These are phyloP conservation scores for Rapana venosa DNA, from an alignment of 2,888 invertebrate genomes.

Conservation along the genomic window DNA sequence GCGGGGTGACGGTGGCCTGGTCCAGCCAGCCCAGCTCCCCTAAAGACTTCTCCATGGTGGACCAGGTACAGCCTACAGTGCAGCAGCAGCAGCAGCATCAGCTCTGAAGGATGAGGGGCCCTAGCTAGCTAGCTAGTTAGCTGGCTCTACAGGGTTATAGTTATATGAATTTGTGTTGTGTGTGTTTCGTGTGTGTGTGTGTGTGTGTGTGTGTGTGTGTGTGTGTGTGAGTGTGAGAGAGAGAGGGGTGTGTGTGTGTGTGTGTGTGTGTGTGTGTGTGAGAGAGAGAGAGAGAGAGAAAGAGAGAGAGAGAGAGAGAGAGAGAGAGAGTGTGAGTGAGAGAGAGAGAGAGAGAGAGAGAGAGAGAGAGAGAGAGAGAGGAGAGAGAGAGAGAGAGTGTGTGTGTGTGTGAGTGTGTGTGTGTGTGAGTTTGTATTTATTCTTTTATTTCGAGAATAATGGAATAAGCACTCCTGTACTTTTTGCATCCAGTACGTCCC, in stretches of 20 bases:
- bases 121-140: no score
- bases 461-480: no score
- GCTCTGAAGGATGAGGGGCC: no score
- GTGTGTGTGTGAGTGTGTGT: background rate
- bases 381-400: background rate
- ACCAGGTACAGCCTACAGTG: conserved; percentile 2
- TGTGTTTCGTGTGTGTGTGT: no score
- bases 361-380: background rate
- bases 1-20: background rate
- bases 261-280: no score
- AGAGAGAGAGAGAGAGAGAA: background rate
- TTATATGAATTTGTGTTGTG: no score
- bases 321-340: background rate
- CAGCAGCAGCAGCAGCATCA: no score
- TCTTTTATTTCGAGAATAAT: no score
- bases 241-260: no score
- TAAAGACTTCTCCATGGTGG: conserved; percentile 31
- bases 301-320: background rate
- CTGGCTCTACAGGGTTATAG: no score
- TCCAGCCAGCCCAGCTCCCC: conserved; percentile 33
- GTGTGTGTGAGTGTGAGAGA: background rate
- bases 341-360: background rate
- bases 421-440: background rate
- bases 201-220: no score
- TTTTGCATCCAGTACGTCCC: no score